Evolutionary conservation across 1,140 invertebrate genomes (phyloP).

Genomic region (Capitella teleta): DNA sequence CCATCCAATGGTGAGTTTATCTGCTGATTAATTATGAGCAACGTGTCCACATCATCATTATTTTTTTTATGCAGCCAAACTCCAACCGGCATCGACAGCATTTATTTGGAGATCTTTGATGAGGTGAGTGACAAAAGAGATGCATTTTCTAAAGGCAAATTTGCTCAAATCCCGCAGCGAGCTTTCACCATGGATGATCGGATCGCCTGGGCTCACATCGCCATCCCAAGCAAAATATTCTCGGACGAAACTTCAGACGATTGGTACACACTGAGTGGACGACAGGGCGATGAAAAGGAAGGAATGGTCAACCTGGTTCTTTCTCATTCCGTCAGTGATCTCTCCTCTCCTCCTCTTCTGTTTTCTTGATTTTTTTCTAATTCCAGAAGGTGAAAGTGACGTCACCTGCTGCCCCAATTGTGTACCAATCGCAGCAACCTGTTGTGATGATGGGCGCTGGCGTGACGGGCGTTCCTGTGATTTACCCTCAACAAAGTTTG

Average conservation of each 20-base stretch:
- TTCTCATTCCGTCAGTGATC: constrained; percentile 55
- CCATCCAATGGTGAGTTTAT: constrained; percentile 76
- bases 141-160: background rate
- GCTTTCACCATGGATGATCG: constrained; percentile 90
- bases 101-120: constrained; percentile 91
- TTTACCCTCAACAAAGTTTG: too few relatives aligned
- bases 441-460: too few relatives aligned
- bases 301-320: constrained; percentile 59
- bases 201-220: constrained; percentile 76
- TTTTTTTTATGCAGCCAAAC: constrained; percentile 55
- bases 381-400: background rate
- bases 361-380: background rate
- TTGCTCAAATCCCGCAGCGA: constrained; percentile 45
- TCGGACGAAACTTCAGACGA: constrained; percentile 81
- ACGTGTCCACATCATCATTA: constrained; percentile 4
- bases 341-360: too few relatives aligned
- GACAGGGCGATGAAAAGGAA: constrained; percentile 85
- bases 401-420: too few relatives aligned
- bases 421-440: too few relatives aligned
- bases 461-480: too few relatives aligned
- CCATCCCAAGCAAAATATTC: constrained; percentile 69
- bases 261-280: constrained; percentile 82
- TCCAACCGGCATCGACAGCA: constrained; percentile 70
- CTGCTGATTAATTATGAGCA: constrained; percentile 4
- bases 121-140: constrained; percentile 48